Evolutionary conservation across 2,113 vertebrate genomes (phyloP), one percentile per base, ranked within the genome.

Genomic region (Murina feae): DNA sequence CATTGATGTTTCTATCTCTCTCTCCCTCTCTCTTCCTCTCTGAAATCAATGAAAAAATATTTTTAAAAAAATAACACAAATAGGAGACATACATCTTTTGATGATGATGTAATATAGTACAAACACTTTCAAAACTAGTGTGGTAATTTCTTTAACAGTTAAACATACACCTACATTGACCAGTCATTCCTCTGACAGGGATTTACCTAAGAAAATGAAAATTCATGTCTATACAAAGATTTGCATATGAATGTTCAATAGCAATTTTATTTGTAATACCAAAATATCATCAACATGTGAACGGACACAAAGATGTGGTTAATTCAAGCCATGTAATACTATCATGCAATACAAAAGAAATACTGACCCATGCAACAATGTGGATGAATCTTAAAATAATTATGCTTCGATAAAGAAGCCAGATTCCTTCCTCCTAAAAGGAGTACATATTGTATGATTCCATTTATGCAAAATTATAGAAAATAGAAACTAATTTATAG

Each of bases 321-420:
- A 25, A 35, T 65, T 32, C 14, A n/a, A 28, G 58, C 49, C 47
- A 78, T 3, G 44, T 86, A n/a, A 39, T 35, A 88, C 47, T 44
- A 49, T n/a, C 47, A 25, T 21, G 23, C 17, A 63, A 47, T 7
- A 17, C 53, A 63, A 66, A 35, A 80, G 28, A 39, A 88, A 84
- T 74, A 18, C 37, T 79, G 20, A 79, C 14, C 42, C 2, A 30
- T 0, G 6, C 32, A 72, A 92, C 51, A 47, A 81, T 7, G 12
- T 8, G 69, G 85, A 83, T 55, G 39, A 51, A 75, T 53, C 47
- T 79, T 81, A 55, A 88, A 72, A 69, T 81, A 72, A 80, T 84
- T 78, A 90, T 13, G 30, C 69, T 47, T 37, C 37, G 35, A 88
- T 65, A 90, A 82, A 93, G 44, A 89, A 91, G 72, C 86, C 91